A percentile compares a stretch with the other conserved stretches of the same genome.
Evolutionary conservation across 2,797 vertebrate species (phyloP).

Genomic region (Arrhamphus sclerolepis): DNA sequence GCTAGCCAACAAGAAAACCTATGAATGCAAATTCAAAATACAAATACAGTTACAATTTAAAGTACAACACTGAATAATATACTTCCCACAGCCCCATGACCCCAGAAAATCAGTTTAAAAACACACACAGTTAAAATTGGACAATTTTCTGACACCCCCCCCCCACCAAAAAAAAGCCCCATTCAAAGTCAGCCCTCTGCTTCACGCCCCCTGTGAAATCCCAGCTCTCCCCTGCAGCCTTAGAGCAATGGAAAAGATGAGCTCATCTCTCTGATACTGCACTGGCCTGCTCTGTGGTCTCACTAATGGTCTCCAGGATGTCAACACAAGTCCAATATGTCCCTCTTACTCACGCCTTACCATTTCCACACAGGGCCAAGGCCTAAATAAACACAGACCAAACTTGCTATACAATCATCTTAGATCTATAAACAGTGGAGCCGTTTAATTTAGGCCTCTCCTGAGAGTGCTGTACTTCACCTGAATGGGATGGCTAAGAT

Average conservation of each 20-base stretch:
- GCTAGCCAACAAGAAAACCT: not conserved
- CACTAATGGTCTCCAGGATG: slow-evolving; percentile 64
- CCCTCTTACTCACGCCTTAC: slow-evolving; percentile 69
- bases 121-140: slow-evolving; percentile 18
- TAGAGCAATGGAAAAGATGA: slow-evolving; percentile 62
- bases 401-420: slow-evolving; percentile 68
- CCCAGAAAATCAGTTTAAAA: slow-evolving; percentile 6
- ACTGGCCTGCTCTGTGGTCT: slow-evolving; percentile 51
- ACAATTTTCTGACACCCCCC: slow-evolving; percentile 22
- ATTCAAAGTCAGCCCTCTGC: slow-evolving; percentile 23
- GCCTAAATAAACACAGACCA: slow-evolving; percentile 73
- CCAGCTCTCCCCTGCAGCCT: slow-evolving; percentile 11
- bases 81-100: slow-evolving; percentile 5
- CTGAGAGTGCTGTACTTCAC: slow-evolving; percentile 46
- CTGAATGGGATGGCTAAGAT: slow-evolving; percentile 53
- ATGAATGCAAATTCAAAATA: not conserved
- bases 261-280: slow-evolving; percentile 56
- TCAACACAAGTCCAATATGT: slow-evolving; percentile 61
- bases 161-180: slow-evolving; percentile 13
- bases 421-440: slow-evolving; percentile 71
- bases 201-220: slow-evolving; percentile 26
- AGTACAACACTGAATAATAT: not conserved
- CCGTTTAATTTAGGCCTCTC: slow-evolving; percentile 63
- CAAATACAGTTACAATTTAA: slow-evolving; percentile 5
- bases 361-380: slow-evolving; percentile 57